Evolutionary conservation across 2,113 vertebrate genomes (phyloP).

Genomic region (Nestor notabilis): DNA sequence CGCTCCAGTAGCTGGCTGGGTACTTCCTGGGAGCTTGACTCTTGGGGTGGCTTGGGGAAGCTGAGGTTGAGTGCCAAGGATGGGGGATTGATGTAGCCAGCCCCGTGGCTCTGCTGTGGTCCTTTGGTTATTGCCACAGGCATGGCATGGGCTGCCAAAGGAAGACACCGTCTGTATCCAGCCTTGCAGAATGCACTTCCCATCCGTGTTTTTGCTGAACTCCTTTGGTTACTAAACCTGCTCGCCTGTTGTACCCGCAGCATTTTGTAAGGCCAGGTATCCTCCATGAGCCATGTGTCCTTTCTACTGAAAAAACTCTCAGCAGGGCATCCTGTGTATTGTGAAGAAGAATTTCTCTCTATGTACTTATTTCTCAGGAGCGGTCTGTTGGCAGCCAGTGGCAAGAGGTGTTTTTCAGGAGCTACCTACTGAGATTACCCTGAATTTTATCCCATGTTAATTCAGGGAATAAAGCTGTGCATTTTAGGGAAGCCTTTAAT

Average conservation of each 20-base stretch:
- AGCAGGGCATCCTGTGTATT: background rate
- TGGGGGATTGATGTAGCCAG: background rate
- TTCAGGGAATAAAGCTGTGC: background rate
- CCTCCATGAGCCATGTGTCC: accelerated
- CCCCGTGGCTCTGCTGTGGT: background rate
- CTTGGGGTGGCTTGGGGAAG: background rate
- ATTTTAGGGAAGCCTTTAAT: background rate
- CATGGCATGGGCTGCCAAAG: accelerated
- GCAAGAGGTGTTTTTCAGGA: background rate
- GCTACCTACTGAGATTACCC: background rate
- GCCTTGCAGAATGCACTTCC: background rate
- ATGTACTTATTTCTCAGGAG: accelerated
- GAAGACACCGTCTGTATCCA: accelerated
- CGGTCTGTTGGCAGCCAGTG: accelerated
- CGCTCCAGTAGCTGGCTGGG: accelerated
- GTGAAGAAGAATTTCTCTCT: background rate
- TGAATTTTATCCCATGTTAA: background rate
- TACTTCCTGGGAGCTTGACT: background rate
- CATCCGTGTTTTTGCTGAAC: background rate
- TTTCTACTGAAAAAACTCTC: background rate
- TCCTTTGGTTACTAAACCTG: background rate
- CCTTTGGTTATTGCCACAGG: background rate
- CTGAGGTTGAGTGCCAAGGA: background rate
- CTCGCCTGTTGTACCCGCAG: background rate
- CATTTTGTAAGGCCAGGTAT: background rate